A percentile compares a stretch with the other conserved stretches of the same genome.
Evolutionary conservation across 2,113 vertebrate genomes (phyloP).

Genomic region (Amphiprion ocellaris): DNA sequence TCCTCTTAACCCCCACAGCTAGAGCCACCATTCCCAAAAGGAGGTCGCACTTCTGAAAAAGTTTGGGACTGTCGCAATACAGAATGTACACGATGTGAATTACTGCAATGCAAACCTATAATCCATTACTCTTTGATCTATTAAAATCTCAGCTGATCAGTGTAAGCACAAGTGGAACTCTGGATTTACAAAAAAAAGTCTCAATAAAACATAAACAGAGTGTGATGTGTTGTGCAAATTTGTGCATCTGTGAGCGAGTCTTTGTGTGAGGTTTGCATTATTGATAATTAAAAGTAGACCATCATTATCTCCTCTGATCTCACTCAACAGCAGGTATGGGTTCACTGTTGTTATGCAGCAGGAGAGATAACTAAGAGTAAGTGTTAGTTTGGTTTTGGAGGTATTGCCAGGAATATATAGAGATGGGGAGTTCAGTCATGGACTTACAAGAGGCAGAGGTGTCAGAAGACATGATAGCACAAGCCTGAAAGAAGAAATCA

Average conservation of each 20-base stretch:
- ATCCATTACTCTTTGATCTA: not conserved
- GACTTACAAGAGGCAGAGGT: not conserved
- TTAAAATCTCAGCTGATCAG: not conserved
- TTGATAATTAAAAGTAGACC: conserved; percentile 23
- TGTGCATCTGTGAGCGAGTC: not conserved
- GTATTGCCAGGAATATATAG: not conserved
- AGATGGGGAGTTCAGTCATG: not conserved
- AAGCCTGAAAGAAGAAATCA: conserved; percentile 7
- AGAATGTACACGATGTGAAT: conserved; percentile 2
- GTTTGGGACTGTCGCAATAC: not conserved
- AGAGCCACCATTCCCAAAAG: not conserved
- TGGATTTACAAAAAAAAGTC: not conserved
- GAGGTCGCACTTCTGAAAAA: not conserved
- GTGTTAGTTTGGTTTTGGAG: not conserved
- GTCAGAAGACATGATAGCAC: conserved; percentile 15
- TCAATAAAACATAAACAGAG: not conserved
- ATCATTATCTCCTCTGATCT: conserved; percentile 22
- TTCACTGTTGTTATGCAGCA: conserved; percentile 1
- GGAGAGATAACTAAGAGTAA: conserved; percentile 5
- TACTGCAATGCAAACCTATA: not conserved
- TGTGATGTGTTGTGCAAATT: not conserved
- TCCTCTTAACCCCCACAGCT: not conserved
- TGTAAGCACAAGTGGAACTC: not conserved
- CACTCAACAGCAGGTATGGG: conserved; percentile 1
- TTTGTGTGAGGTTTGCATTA: conserved; percentile 26